Conservation (phyloP, 2,888 invertebrate genomes). For the Xanthorhoe designata region DNA sequence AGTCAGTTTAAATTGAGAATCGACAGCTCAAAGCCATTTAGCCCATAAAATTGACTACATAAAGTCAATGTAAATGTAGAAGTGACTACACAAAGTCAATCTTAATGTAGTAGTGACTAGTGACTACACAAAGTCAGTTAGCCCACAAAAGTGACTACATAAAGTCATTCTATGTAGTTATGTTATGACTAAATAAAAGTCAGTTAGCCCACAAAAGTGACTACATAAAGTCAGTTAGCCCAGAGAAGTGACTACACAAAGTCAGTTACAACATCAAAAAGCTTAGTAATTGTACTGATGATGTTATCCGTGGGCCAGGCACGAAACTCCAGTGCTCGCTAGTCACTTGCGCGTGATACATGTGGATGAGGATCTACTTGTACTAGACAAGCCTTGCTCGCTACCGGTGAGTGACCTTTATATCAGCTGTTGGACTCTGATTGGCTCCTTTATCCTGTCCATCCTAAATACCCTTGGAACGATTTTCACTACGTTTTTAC, state of each 20-base stretch:
- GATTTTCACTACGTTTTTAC: not conserved
- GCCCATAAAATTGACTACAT: not conserved
- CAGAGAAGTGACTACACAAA: slow-evolving; percentile 49
- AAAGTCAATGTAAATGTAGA: slow-evolving; percentile 25
- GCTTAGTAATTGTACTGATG: slow-evolving; percentile 53
- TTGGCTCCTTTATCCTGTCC: slow-evolving; percentile 15
- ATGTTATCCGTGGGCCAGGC: slow-evolving; percentile 86
- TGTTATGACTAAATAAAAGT: slow-evolving; percentile 22
- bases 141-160: slow-evolving; percentile 48
- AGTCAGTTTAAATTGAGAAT: not conserved
- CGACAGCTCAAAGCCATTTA: slow-evolving; percentile 2
- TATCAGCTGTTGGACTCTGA: slow-evolving; percentile 38
- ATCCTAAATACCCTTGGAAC: slow-evolving; percentile 1
- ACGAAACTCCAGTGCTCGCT: slow-evolving; percentile 94
- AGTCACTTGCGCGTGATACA: slow-evolving; percentile 92
- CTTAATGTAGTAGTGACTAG: slow-evolving; percentile 51
- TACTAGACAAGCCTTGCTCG: slow-evolving; percentile 96
- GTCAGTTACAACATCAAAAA: slow-evolving; percentile 58
- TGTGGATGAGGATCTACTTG: slow-evolving; percentile 93
- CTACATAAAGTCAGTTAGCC: slow-evolving; percentile 50
- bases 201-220: slow-evolving; percentile 52
- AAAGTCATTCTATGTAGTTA: slow-evolving; percentile 43
- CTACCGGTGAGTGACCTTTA: slow-evolving; percentile 90
- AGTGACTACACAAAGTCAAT: slow-evolving; percentile 46
- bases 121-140: slow-evolving; percentile 46